Conservation (phyloP, 64 coral and sea anemone species). For the Montipora foliosa region DNA sequence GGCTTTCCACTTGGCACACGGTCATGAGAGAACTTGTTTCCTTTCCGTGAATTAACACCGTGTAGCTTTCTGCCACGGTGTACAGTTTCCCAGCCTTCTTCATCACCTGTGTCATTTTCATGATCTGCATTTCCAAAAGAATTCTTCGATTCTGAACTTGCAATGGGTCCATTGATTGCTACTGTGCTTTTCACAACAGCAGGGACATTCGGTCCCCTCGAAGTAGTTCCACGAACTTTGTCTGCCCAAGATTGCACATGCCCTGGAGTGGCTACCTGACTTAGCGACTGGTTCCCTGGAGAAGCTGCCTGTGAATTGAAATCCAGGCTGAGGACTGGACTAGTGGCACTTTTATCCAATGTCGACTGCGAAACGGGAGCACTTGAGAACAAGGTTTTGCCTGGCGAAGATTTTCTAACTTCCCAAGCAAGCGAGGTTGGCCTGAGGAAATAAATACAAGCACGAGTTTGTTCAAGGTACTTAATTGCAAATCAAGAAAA, state of each 20-base stretch:
- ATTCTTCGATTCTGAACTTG: background rate
- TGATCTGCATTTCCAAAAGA: background rate
- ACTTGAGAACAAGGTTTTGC: conserved; percentile 81
- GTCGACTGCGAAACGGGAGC: conserved; percentile 52
- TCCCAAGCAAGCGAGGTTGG: conserved; percentile 97
- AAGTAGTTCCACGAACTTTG: conserved; percentile 43
- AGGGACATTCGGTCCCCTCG: background rate
- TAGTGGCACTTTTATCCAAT: conserved; percentile 38
- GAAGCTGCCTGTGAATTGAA: conserved; percentile 19
- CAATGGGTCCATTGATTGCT: background rate
- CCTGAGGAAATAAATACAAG: background rate
- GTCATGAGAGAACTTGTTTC: background rate
- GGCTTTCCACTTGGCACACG: background rate
- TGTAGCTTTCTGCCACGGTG: conserved; percentile 82
- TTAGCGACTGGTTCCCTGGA: background rate
- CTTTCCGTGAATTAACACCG: conserved; percentile 10
- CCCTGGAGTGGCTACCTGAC: background rate
- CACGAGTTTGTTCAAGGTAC: background rate
- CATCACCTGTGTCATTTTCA: conserved; percentile 60
- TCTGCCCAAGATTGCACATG: conserved; percentile 66
- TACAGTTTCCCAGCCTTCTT: conserved; percentile 96
- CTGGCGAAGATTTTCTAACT: conserved; percentile 92
- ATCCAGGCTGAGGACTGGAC: conserved; percentile 43
- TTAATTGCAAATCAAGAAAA: background rate
- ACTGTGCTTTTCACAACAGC: conserved; percentile 28